phyloP scores from a whole-genome alignment of 1,140 invertebrate genomes.

The Hycleus cichorii region DNA sequence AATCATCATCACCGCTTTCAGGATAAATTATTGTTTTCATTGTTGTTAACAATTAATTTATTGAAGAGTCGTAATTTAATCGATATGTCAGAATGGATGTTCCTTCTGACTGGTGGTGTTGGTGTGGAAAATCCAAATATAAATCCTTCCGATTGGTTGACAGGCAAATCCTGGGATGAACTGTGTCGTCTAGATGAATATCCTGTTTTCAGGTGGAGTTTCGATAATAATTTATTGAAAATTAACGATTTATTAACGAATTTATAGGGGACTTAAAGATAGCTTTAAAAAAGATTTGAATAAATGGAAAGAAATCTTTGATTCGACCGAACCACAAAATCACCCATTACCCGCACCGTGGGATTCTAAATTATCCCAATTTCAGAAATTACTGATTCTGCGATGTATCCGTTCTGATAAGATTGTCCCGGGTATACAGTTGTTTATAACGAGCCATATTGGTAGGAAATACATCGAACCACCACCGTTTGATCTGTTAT shows the following conservation, averaged over 20 bases:
- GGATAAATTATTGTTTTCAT: conserved; percentile 85
- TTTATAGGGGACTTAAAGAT: conserved; percentile 51
- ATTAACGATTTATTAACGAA: neutral
- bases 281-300: conserved; percentile 50
- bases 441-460: conserved; percentile 53
- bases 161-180: conserved; percentile 76
- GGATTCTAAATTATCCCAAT: conserved; percentile 52
- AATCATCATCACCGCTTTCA: conserved; percentile 29
- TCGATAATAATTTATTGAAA: conserved; percentile 3
- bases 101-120: conserved; percentile 81
- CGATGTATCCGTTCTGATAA: conserved; percentile 83
- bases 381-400: conserved; percentile 73
- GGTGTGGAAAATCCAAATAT: conserved; percentile 67
- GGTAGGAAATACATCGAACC: conserved; percentile 78
- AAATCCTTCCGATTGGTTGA: conserved; percentile 69
- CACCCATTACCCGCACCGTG: conserved; percentile 60
- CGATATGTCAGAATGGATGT: conserved; percentile 73
- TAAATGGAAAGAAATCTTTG: conserved; percentile 70
- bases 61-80: conserved; percentile 63
- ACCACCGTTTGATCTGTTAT: conserved; percentile 79
- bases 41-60: conserved; percentile 77
- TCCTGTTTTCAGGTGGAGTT: conserved; percentile 48
- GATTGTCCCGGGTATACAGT: conserved; percentile 74
- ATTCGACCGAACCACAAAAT: conserved; percentile 61
- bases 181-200: conserved; percentile 62